Conservation (phyloP, 2,797 vertebrate genomes). For the Chelon auratus region DNA sequence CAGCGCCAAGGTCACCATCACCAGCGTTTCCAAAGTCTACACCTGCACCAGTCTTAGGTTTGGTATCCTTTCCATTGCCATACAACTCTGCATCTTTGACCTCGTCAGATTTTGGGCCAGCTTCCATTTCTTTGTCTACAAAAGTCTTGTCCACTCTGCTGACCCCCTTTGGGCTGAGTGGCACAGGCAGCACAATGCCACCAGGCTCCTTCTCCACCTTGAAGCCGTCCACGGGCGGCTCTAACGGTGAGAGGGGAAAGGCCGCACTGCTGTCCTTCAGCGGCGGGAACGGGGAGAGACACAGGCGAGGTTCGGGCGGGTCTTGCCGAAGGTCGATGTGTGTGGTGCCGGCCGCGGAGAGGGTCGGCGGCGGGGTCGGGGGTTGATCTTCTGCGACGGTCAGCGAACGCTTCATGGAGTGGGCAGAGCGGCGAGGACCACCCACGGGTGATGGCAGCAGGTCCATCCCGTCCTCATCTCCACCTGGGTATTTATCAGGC, state of each 20-base stretch:
- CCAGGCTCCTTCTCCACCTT: conserved; percentile 69
- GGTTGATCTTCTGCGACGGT: conserved; percentile 90
- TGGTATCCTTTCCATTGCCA: conserved; percentile 1
- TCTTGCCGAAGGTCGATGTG: conserved; percentile 72
- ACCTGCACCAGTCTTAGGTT: conserved; percentile 12
- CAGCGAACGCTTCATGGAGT: conserved; percentile 88
- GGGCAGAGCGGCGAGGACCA: conserved; percentile 72
- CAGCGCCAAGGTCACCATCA: conserved; percentile 39
- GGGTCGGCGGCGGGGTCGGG: conserved; percentile 73
- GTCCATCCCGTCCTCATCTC: conserved; percentile 66
- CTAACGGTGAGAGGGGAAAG: conserved; percentile 77
- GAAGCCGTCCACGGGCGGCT: conserved; percentile 78
- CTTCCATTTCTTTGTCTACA: conserved; percentile 7
- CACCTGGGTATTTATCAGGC: conserved; percentile 91
- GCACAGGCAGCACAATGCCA: conserved; percentile 78
- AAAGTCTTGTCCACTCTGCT: conserved; percentile 23
- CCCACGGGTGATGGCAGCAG: conserved; percentile 73
- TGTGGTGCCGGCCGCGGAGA: conserved; percentile 74
- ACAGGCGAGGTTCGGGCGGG: conserved; percentile 55
- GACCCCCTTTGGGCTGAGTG: conserved; percentile 64
- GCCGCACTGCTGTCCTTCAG: conserved; percentile 47
- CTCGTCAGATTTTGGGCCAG: conserved; percentile 3
- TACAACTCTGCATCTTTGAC: conserved; percentile 22
- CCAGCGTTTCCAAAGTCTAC: conserved; percentile 34
- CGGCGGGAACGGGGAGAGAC: conserved; percentile 62